Percentiles rank a stretch among this genome's conserved stretches.
These are phyloP conservation scores for Chaetodon auriga DNA, from an alignment of 2,113 vertebrate species.

Conservation along the genomic window DNA sequence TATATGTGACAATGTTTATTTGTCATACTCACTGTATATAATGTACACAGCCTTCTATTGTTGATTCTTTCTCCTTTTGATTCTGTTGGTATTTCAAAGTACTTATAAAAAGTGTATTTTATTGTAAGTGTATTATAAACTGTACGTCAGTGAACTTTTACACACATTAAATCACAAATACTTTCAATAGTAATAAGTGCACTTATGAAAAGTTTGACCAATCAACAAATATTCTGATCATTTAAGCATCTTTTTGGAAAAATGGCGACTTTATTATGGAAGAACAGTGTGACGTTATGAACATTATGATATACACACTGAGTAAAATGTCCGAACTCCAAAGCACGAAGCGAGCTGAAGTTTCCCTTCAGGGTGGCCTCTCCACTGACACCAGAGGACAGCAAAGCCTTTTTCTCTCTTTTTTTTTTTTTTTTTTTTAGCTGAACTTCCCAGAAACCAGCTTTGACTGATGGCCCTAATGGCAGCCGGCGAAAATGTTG, in stretches of 20 bases:
- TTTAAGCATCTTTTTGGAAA: not conserved
- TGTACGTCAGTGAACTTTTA: no score
- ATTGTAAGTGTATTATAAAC: no score
- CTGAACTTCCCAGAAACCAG: conserved; percentile 15
- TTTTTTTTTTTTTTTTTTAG: not conserved
- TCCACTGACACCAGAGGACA: not conserved
- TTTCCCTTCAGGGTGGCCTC: not conserved
- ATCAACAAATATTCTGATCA: not conserved
- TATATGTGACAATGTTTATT: no score
- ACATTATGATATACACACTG: not conserved
- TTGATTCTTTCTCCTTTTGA: no score
- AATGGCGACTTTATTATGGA: not conserved
- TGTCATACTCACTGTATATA: no score
- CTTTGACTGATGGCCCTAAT: conserved; percentile 59
- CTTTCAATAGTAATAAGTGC: no score
- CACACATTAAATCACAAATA: no score
- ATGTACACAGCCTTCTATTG: no score
- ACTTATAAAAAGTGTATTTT: no score
- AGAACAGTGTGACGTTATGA: not conserved
- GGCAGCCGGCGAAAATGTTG: conserved; percentile 60
- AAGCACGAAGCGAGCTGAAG: not conserved
- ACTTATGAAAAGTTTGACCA: no score
- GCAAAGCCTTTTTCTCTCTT: not conserved
- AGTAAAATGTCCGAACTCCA: not conserved
- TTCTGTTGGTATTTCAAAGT: no score